These are phyloP conservation scores for Lagorchestes hirsutus DNA, from an alignment of 2,797 vertebrate genomes.

Conservation along the genomic window DNA sequence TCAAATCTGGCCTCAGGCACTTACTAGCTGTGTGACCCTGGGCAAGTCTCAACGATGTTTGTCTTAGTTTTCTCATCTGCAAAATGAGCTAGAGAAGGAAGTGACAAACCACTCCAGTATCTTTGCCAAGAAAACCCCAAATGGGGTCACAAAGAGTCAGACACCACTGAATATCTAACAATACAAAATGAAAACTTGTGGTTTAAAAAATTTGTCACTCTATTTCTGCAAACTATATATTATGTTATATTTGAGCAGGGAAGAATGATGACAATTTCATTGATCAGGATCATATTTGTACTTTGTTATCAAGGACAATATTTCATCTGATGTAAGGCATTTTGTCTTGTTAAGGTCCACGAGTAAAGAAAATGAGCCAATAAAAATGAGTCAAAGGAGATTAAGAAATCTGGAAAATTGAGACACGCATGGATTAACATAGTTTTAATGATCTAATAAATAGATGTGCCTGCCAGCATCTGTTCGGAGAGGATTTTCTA, in stretches of 20 bases:
- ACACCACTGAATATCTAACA: neutral
- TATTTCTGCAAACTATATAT: neutral
- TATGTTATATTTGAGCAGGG: neutral
- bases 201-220: neutral
- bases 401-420: conserved; percentile 1
- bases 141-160: neutral
- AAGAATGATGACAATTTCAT: neutral
- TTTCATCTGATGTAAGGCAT: neutral
- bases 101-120: neutral
- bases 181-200: neutral
- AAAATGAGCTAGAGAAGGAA: neutral
- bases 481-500: neutral
- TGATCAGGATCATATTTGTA: neutral
- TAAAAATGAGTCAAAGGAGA: neutral
- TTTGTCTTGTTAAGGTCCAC: neutral
- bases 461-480: neutral
- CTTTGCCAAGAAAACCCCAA: neutral
- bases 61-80: neutral
- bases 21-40: neutral
- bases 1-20: neutral
- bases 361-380: neutral
- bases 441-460: conserved; percentile 3
- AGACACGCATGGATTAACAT: neutral
- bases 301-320: neutral
- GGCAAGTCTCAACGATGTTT: neutral